These are phyloP conservation scores for Syngnathus typhle DNA, from an alignment of 2,113 vertebrate species.

Conservation along the genomic window DNA sequence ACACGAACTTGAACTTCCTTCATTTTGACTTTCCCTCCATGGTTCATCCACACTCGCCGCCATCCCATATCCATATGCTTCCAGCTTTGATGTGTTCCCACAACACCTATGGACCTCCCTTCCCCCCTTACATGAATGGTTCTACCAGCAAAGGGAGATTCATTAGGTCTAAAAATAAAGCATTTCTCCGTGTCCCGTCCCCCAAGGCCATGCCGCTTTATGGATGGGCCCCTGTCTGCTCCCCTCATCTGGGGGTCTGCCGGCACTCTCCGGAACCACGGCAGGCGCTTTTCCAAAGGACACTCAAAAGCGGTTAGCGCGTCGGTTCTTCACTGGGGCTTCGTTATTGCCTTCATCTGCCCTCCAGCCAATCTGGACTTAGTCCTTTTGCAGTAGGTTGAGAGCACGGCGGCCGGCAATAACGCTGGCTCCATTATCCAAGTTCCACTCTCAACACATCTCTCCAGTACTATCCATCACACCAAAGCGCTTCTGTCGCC, in stretches of 20 bases:
- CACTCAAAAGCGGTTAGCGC: conserved; percentile 46
- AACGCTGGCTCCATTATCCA: conserved; percentile 42
- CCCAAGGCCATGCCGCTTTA: conserved; percentile 51
- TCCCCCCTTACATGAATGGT: conserved; percentile 17
- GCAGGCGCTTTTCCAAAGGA: conserved; percentile 24
- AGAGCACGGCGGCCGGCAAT: conserved; percentile 19
- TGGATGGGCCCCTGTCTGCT: conserved; percentile 62
- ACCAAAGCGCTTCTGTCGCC: neutral
- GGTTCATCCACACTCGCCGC: conserved; percentile 7
- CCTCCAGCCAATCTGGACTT: conserved; percentile 38
- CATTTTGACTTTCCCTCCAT: neutral
- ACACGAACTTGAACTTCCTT: no score
- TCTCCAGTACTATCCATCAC: conserved; percentile 21
- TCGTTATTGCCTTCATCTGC: conserved; percentile 41
- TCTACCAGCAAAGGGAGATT: conserved; percentile 56
- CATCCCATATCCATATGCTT: conserved; percentile 3
- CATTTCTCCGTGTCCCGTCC: conserved; percentile 41
- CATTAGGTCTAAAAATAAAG: conserved; percentile 70
- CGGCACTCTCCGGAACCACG: conserved; percentile 20
- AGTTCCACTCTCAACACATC: conserved; percentile 36
- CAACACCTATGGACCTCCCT: neutral
- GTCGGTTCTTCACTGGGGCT: conserved; percentile 24
- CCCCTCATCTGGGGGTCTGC: conserved; percentile 34
- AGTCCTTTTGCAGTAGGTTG: conserved; percentile 27
- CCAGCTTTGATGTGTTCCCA: neutral